phyloP scores from a whole-genome alignment of 1,140 invertebrate genomes.

The Chironomus striatipennis region DNA sequence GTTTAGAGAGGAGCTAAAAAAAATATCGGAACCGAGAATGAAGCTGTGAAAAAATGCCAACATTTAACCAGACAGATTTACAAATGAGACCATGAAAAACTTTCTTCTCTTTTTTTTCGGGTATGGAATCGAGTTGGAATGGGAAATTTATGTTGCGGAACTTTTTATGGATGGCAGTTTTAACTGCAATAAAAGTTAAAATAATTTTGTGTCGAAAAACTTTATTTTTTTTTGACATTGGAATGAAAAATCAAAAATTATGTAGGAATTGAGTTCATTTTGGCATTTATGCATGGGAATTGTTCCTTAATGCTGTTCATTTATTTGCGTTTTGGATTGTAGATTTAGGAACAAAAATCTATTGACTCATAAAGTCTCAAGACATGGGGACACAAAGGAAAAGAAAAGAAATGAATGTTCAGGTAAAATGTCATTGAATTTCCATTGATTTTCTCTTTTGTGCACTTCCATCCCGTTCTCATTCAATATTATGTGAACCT shows the following conservation, averaged over 20 bases:
- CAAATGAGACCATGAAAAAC: not conserved
- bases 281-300: not conserved
- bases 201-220: not conserved
- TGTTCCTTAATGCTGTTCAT: not conserved
- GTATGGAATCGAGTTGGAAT: not conserved
- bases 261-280: not conserved
- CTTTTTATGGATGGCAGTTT: not conserved
- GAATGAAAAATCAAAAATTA: not conserved
- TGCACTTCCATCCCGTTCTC: not conserved
- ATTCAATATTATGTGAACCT: not conserved
- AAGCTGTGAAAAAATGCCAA: not conserved
- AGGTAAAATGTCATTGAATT: slow-evolving; percentile 14
- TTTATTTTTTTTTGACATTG: not conserved
- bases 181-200: not conserved
- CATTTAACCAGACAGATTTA: not conserved
- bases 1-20: not conserved
- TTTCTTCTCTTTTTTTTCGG: not conserved
- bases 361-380: not conserved
- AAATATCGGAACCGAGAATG: not conserved
- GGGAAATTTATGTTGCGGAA: not conserved
- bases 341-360: not conserved
- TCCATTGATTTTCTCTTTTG: not conserved
- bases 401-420: not conserved
- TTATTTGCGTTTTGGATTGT: not conserved
- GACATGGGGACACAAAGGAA: not conserved